These are phyloP conservation scores for Neoscelio sp. DNA, from an alignment of 2,888 invertebrate genomes.

Conservation along the genomic window DNA sequence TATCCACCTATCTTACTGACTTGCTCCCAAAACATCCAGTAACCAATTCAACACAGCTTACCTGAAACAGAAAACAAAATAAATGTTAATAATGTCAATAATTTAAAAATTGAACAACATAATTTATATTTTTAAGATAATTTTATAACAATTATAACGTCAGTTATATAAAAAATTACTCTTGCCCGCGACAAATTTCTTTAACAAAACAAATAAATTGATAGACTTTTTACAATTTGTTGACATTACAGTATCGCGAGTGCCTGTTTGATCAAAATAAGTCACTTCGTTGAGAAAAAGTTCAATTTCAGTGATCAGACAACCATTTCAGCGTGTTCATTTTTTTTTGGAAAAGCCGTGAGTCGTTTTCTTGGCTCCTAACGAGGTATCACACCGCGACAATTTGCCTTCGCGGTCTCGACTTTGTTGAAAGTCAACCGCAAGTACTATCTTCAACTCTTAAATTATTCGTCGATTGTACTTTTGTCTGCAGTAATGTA, in stretches of 20 bases:
- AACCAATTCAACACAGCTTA: no score
- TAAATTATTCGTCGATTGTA: constrained; percentile 60
- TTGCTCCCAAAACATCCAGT: no score
- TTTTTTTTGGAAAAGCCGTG: constrained; percentile 60
- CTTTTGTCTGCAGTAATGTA: constrained; percentile 26
- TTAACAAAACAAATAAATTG: constrained; percentile 28
- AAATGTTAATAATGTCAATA: no score
- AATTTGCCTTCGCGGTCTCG: constrained; percentile 71
- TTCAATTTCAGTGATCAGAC: constrained; percentile 37
- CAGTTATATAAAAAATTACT: no score
- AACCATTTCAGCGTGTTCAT: not conserved
- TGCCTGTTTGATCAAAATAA: constrained; percentile 27
- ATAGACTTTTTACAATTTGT: not conserved
- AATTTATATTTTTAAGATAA: no score
- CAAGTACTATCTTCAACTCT: constrained; percentile 58
- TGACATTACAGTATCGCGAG: not conserved
- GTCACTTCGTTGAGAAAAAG: constrained; percentile 32
- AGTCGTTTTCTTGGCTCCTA: constrained; percentile 70
- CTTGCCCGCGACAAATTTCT: constrained; percentile 8
- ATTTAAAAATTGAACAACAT: no score
- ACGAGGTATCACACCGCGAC: constrained; percentile 73
- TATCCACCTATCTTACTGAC: no score
- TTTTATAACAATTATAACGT: no score
- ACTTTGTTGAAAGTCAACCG: constrained; percentile 72
- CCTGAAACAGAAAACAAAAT: no score